phyloP scores from a whole-genome alignment of 1,140 invertebrate species.

The Littorina saxatilis region DNA sequence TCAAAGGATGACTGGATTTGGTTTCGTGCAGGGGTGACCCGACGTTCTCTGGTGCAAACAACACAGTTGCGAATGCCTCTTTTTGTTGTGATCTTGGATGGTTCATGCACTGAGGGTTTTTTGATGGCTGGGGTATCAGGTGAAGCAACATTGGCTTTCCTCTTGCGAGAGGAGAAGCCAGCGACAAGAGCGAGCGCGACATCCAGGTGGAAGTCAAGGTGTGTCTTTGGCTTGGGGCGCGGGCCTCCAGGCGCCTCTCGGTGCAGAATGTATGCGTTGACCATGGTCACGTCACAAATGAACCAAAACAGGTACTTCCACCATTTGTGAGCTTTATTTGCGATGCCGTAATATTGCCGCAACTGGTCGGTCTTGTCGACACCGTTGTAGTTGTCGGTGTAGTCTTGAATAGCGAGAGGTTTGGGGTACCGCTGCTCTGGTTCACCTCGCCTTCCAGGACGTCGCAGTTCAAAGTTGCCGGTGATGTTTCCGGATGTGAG shows the following conservation, averaged over 20 bases:
- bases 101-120: background rate
- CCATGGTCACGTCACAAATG: background rate
- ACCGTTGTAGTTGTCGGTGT: background rate
- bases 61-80: constrained; percentile 17
- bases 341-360: no score
- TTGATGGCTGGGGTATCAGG: background rate
- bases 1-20: no score
- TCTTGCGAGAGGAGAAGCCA: background rate
- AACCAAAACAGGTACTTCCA: constrained; percentile 10
- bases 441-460: no score
- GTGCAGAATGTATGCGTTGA: constrained; percentile 9
- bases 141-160: background rate
- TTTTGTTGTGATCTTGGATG: background rate
- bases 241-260: background rate
- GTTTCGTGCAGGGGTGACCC: background rate
- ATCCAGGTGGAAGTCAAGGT: constrained; percentile 22
- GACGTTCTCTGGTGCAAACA: background rate
- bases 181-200: background rate
- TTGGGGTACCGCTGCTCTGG: background rate
- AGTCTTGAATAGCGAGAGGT: constrained; percentile 2
- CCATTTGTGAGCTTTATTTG: background rate
- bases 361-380: background rate
- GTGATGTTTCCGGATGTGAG: no score
- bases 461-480: no score
- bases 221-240: background rate